Evolutionary conservation across 1,140 invertebrate genomes (phyloP).

Genomic region (Drosophila eugracilis): DNA sequence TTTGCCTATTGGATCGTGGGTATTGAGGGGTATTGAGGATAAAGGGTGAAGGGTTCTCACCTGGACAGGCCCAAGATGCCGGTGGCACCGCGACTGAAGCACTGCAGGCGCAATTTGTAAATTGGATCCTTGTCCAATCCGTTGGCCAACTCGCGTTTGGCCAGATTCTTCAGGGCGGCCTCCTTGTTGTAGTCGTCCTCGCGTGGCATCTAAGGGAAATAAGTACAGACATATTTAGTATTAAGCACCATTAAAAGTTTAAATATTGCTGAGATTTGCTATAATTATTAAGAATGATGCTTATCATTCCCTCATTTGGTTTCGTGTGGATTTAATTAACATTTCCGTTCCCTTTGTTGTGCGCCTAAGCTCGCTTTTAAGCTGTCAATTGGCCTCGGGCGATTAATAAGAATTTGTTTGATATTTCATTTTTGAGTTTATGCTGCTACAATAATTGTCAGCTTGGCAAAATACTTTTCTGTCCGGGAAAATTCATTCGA

Average conservation of each 20-base stretch:
- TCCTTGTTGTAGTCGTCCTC: conserved; percentile 91
- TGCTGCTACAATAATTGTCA: conserved; percentile 53
- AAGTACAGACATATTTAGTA: not conserved
- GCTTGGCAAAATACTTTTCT: conserved; percentile 33
- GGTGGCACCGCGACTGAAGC: conserved; percentile 92
- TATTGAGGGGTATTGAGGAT: not conserved
- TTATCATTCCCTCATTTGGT: not conserved
- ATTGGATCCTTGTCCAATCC: conserved; percentile 90
- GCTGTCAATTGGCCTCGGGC: conserved; percentile 30
- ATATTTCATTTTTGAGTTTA: conserved; percentile 61
- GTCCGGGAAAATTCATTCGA: conserved; percentile 6
- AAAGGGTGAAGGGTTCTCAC: conserved; percentile 85
- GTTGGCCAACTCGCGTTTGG: conserved; percentile 87
- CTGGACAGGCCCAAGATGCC: conserved; percentile 94
- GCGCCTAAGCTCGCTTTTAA: conserved; percentile 7
- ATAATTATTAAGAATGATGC: not conserved
- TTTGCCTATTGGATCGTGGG: conserved; percentile 7
- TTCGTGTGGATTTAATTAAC: conserved; percentile 33
- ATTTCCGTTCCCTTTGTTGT: conserved; percentile 12
- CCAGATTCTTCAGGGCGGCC: conserved; percentile 91
- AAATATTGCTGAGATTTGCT: too few species aligned
- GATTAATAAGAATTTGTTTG: conserved; percentile 39
- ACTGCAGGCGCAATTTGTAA: conserved; percentile 93
- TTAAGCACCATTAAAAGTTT: too few species aligned
- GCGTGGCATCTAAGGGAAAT: conserved; percentile 86